These are phyloP conservation scores for Pseudorhombus dupliciocellatus DNA, from an alignment of 2,113 vertebrate genomes.

Conservation along the genomic window DNA sequence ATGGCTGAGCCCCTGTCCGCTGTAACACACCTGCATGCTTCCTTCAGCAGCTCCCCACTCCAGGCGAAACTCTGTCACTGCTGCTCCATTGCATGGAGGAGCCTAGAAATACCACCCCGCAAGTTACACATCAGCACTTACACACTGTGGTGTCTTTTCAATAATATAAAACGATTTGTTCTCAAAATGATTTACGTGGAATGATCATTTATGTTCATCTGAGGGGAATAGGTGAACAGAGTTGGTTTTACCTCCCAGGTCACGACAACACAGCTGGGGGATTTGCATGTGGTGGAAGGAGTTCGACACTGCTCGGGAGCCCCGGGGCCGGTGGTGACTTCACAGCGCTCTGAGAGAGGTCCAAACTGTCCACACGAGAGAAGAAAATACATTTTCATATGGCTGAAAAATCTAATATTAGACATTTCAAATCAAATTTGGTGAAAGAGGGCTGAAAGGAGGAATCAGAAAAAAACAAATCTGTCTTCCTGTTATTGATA, in stretches of 20 bases:
- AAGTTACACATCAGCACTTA: not conserved
- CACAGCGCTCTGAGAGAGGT: constrained; percentile 90
- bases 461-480: not conserved
- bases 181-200: too few relatives aligned
- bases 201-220: not conserved
- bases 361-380: constrained; percentile 81
- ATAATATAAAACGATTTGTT: not conserved
- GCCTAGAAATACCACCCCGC: constrained; percentile 71
- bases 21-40: constrained; percentile 91
- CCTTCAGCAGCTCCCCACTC: constrained; percentile 97
- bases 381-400: not conserved
- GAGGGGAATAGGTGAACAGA: not conserved
- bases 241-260: constrained; percentile 90
- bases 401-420: not conserved
- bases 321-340: constrained; percentile 91
- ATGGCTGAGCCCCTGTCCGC: constrained; percentile 85
- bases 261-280: constrained; percentile 90
- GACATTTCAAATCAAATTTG: not conserved
- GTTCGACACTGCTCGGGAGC: constrained; percentile 90
- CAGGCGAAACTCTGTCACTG: constrained; percentile 89
- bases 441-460: not conserved
- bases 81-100: constrained; percentile 89
- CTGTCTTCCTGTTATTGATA: not conserved
- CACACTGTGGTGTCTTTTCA: not conserved
- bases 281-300: constrained; percentile 88